phyloP scores from a whole-genome alignment of 2,113 vertebrate species.

The Podocnemis expansa region DNA sequence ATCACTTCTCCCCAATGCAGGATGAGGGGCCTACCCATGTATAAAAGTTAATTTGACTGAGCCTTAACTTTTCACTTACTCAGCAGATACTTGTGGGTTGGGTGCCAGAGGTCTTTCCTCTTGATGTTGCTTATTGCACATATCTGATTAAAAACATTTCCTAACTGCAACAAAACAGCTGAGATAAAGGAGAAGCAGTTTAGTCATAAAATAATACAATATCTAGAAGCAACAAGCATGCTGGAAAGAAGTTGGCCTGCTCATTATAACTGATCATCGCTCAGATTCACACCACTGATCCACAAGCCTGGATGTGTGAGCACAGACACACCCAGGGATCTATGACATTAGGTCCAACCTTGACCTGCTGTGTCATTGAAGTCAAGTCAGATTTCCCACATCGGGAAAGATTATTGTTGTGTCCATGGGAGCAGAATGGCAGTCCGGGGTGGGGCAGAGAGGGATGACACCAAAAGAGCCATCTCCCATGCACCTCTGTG shows the following conservation, averaged over 20 bases:
- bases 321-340: not conserved
- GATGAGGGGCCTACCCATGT: slow-evolving; percentile 43
- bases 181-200: not conserved
- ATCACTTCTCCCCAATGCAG: slow-evolving; percentile 30
- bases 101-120: not conserved
- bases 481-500: not conserved
- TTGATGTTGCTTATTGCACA: not conserved
- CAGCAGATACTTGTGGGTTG: not conserved
- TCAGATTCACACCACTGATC: not conserved
- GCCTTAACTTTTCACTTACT: slow-evolving; percentile 15
- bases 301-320: not conserved
- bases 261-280: not conserved
- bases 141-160: not conserved
- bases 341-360: not conserved
- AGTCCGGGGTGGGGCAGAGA: too few relatives aligned
- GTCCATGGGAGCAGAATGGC: not conserved
- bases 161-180: not conserved
- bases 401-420: not conserved
- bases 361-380: not conserved
- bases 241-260: not conserved
- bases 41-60: slow-evolving; percentile 49
- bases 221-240: not conserved
- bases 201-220: not conserved
- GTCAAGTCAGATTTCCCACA: not conserved
- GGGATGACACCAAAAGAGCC: too few relatives aligned